These are phyloP conservation scores for Dipodomys ordii DNA, from an alignment of 2,113 vertebrate species.

Conservation along the genomic window DNA sequence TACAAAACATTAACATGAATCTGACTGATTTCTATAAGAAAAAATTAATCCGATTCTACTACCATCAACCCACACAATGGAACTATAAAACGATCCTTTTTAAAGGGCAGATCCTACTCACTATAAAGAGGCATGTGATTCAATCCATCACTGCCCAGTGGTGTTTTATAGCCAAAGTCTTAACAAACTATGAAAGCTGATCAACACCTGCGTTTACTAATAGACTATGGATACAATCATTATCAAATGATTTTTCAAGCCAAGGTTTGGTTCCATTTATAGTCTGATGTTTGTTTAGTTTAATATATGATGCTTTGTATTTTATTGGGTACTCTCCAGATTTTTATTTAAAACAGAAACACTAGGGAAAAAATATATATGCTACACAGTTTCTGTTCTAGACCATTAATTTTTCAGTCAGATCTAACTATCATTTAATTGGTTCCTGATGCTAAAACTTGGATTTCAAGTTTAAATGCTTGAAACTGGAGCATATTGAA, in stretches of 20 bases:
- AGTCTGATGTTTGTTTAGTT: slow-evolving; percentile 75
- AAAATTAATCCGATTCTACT: slow-evolving; percentile 72
- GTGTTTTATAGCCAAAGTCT: slow-evolving; percentile 72
- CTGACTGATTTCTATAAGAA: slow-evolving; percentile 78
- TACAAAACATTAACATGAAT: slow-evolving; percentile 83
- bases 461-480: slow-evolving; percentile 88
- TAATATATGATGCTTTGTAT: slow-evolving; percentile 84
- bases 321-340: slow-evolving; percentile 87
- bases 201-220: slow-evolving; percentile 80
- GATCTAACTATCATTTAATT: slow-evolving; percentile 92
- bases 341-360: slow-evolving; percentile 91
- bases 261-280: slow-evolving; percentile 74
- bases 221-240: slow-evolving; percentile 76
- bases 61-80: slow-evolving; percentile 72
- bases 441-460: slow-evolving; percentile 90
- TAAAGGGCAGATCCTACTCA: slow-evolving; percentile 79
- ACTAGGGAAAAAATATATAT: slow-evolving; percentile 83
- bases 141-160: slow-evolving; percentile 69
- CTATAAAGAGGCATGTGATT: slow-evolving; percentile 74
- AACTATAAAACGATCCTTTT: slow-evolving; percentile 81
- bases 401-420: slow-evolving; percentile 91
- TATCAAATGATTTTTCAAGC: slow-evolving; percentile 82
- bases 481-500: slow-evolving; percentile 88
- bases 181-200: slow-evolving; percentile 84
- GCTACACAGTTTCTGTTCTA: slow-evolving; percentile 87